Percentiles rank a stretch among this genome's conserved stretches.
These are phyloP conservation scores for Unio pictorum DNA, from an alignment of 2,888 invertebrate genomes.

Conservation along the genomic window DNA sequence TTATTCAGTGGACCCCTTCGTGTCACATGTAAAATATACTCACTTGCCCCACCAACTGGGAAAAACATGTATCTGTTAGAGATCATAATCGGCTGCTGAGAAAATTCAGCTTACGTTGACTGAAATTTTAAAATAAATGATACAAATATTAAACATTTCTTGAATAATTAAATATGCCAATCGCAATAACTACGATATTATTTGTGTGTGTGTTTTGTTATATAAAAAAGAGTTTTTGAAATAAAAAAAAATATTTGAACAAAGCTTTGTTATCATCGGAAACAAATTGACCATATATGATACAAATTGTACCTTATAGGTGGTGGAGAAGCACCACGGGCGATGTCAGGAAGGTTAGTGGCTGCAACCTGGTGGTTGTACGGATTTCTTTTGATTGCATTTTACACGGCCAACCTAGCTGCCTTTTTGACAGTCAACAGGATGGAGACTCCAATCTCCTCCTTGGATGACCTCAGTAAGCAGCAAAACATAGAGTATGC, in stretches of 20 bases:
- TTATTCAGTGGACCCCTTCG: no score
- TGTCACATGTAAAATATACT: no score
- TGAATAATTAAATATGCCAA: no score
- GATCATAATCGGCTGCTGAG: no score
- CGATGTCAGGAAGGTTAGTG: constrained; percentile 92
- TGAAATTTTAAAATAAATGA: no score
- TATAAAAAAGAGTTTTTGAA: neutral
- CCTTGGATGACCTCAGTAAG: constrained; percentile 91
- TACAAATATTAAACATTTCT: no score
- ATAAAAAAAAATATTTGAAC: neutral
- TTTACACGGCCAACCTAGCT: constrained; percentile 97
- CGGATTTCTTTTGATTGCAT: constrained; percentile 98
- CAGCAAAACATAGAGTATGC: constrained; percentile 98
- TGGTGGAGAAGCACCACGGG: constrained; percentile 77
- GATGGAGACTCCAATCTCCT: constrained; percentile 92
- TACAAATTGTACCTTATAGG: constrained; percentile 41
- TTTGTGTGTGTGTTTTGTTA: no score
- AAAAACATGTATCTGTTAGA: no score
- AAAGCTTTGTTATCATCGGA: neutral
- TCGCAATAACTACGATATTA: neutral
- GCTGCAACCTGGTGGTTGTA: constrained; percentile 99
- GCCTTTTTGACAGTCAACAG: constrained; percentile 93
- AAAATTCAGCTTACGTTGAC: no score
- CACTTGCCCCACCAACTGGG: no score
- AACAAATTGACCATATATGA: neutral